These are phyloP conservation scores for Gephyroberyx darwinii DNA, from an alignment of 2,797 vertebrate genomes.

Conservation along the genomic window DNA sequence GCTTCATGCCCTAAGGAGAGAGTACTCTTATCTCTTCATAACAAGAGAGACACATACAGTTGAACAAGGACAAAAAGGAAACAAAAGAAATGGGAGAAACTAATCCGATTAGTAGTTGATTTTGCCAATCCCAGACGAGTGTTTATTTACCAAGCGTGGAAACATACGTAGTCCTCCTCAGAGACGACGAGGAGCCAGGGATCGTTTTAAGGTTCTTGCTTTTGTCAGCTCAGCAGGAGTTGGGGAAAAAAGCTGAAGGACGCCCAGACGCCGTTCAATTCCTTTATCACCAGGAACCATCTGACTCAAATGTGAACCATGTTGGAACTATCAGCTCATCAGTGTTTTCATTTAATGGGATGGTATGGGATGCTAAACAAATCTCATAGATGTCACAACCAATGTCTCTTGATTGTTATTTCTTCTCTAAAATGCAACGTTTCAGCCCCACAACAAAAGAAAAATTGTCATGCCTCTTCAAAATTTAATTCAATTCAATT, in stretches of 20 bases:
- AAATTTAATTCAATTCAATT: neutral
- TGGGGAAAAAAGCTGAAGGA: neutral
- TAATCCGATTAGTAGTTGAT: constrained; percentile 41
- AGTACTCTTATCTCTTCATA: constrained; percentile 10
- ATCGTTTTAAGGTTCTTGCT: constrained; percentile 13
- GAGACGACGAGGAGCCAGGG: neutral
- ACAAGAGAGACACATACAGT: constrained; percentile 15
- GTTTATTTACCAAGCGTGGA: constrained; percentile 26
- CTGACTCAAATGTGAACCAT: neutral
- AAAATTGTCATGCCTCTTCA: neutral
- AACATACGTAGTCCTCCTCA: neutral
- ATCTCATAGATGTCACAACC: neutral
- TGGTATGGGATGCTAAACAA: neutral
- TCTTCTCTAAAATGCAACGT: neutral
- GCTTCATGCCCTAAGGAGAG: constrained; percentile 27
- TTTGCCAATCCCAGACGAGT: constrained; percentile 26
- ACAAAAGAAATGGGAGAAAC: constrained; percentile 10
- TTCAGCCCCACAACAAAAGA: neutral
- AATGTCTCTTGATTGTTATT: neutral
- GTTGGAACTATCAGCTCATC: constrained; percentile 5
- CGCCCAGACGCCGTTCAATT: neutral
- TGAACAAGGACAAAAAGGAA: constrained; percentile 2
- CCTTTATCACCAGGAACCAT: neutral
- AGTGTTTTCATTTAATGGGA: neutral
- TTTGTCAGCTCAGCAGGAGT: neutral